Evolutionary conservation across 2,797 vertebrate species (phyloP).

Genomic region (Cuculus canorus): DNA sequence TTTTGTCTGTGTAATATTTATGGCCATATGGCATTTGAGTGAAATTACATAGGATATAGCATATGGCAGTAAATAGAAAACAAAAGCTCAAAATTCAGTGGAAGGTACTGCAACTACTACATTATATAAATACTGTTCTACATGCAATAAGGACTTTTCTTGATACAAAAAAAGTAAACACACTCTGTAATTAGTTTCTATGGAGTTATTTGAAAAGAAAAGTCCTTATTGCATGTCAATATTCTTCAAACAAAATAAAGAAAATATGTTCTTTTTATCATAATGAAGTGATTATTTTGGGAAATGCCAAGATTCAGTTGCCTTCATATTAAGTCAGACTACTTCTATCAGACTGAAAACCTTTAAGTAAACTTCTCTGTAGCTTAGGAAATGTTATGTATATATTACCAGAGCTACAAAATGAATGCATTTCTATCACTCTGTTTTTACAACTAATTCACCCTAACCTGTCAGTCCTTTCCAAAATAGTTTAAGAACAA

Average conservation of each 20-base stretch:
- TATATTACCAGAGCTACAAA: background rate
- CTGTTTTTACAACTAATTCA: background rate
- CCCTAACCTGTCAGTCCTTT: background rate
- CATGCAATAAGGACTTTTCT: background rate
- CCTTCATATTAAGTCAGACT: background rate
- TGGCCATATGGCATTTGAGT: background rate
- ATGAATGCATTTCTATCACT: background rate
- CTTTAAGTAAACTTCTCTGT: background rate
- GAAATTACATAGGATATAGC: background rate
- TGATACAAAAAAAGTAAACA: background rate
- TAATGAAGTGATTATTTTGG: background rate
- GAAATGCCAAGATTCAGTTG: constrained; percentile 9
- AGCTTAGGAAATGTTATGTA: background rate
- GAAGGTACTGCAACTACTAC: background rate
- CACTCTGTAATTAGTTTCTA: background rate
- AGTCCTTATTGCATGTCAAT: background rate
- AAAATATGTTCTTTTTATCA: background rate
- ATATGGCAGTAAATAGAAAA: background rate
- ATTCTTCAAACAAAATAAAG: background rate
- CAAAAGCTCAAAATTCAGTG: background rate
- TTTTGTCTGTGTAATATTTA: background rate
- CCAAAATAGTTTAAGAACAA: background rate
- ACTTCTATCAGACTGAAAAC: background rate
- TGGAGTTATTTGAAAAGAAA: background rate
- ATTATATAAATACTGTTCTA: background rate